A percentile compares a stretch with the other conserved stretches of the same genome.
Conservation (phyloP, 1,140 invertebrate genomes). For the Stegodyphus dumicola region DNA sequence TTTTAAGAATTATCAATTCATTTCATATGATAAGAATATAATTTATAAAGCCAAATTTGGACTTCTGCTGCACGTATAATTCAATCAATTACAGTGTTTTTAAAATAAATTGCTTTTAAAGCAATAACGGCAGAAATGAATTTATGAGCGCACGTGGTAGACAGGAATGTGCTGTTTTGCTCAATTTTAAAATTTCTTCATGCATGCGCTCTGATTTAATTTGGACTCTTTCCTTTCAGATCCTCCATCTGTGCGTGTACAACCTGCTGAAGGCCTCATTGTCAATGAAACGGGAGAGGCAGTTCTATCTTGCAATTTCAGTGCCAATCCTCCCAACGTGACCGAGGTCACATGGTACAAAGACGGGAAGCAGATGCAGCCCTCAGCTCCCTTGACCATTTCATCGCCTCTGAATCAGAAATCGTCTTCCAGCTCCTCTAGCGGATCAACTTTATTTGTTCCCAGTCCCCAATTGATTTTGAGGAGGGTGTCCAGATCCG, state of each 20-base stretch:
- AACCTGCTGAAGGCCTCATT: constrained; percentile 59
- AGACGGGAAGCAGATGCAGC: constrained; percentile 46
- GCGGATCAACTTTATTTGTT: neutral
- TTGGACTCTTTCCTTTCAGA: constrained; percentile 46
- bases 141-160: no score
- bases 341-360: constrained; percentile 64
- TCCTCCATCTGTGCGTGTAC: constrained; percentile 63
- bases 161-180: no score
- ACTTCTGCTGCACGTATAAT: no score
- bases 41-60: no score
- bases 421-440: neutral
- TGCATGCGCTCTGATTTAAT: no score
- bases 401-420: neutral
- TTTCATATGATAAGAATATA: no score
- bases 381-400: neutral
- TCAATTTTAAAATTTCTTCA: no score
- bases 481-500: constrained; percentile 63
- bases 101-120: no score
- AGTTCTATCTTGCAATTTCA: constrained; percentile 62
- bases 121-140: no score
- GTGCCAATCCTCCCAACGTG: constrained; percentile 65
- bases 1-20: no score
- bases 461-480: constrained; percentile 40
- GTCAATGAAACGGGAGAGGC: constrained; percentile 62
- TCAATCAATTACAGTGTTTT: no score